Percentiles rank a stretch among this genome's conserved stretches.
Evolutionary conservation across 2,797 vertebrate genomes (phyloP).

Genomic region (Perdix hodgsoniae): DNA sequence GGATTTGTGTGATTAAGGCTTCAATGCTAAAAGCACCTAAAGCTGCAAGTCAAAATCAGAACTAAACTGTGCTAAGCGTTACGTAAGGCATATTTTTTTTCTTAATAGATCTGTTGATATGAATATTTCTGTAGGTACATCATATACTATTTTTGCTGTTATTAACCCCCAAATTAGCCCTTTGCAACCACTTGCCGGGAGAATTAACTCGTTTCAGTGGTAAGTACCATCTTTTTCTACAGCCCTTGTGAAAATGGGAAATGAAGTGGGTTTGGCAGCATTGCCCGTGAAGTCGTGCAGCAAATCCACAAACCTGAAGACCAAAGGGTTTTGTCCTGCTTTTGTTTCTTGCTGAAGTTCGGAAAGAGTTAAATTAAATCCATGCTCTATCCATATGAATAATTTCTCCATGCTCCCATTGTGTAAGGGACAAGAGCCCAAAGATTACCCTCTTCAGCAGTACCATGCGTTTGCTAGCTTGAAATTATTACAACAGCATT

Average conservation of each 20-base stretch:
- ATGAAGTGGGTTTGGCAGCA: slow-evolving; percentile 30
- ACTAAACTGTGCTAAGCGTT: slow-evolving; percentile 2
- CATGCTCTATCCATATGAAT: slow-evolving; percentile 59
- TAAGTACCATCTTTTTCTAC: neutral
- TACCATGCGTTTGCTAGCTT: slow-evolving; percentile 42
- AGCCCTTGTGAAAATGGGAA: slow-evolving; percentile 10
- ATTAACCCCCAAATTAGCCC: neutral
- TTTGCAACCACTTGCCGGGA: neutral
- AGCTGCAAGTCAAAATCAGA: slow-evolving; percentile 9
- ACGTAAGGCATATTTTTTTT: neutral
- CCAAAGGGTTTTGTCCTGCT: slow-evolving; percentile 22
- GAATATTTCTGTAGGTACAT: slow-evolving; percentile 1
- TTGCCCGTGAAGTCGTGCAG: neutral
- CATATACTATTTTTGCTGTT: neutral
- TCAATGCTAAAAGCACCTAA: neutral
- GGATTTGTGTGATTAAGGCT: slow-evolving; percentile 31
- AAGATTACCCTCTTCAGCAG: slow-evolving; percentile 52
- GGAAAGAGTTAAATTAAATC: slow-evolving; percentile 61
- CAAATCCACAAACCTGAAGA: neutral
- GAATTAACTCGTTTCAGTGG: slow-evolving; percentile 6
- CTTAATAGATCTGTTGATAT: neutral
- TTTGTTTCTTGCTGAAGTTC: slow-evolving; percentile 37
- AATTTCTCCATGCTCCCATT: slow-evolving; percentile 49
- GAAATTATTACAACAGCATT: slow-evolving; percentile 64
- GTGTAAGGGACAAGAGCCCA: slow-evolving; percentile 51